Base-by-base conservation (phyloP, 2,113 vertebrate genomes). In the Gavialis gangeticus region DNA sequence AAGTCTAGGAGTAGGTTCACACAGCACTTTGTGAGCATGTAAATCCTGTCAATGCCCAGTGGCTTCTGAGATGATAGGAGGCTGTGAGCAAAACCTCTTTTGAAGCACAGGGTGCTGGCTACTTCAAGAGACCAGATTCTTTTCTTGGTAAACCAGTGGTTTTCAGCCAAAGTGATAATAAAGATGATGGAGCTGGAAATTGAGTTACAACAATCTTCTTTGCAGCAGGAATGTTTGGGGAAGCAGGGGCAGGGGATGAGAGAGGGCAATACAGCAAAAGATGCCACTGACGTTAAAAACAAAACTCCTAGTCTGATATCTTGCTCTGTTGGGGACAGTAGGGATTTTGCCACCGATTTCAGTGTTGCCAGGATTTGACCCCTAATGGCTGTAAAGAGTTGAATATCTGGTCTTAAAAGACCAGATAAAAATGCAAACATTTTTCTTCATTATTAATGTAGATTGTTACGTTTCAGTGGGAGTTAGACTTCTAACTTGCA, bases 261-360 rank as follows among this genome's bases (percentile, higher is more conserved):
- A 46, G 46, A 34, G 46, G 46, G 46, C 46, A 46, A 46, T 46
- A 46, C 46, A 46, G 46, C 46, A 46, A n/a, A 69, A 19, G 37
- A 46, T 93, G 25, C 79, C 60, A 24, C 79, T 46, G 67, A 95
- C 94, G 90, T 94, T 84, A 85, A 82, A 81, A 79, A 37, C 69
- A 87, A 64, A 94, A 55, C 75, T 95, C n/a, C 55, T 63, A 19
- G 5, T 84, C 30, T 69, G 57, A 85, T 91, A 54, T 60, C 79
- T 86, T 79, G 30, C 59, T 79, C 87, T 75, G 10, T 66, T 2
- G 25, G 82, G 90, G 25, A 79, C 30, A 21, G 67, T 87, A 10
- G 80, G 79, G 67, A 67, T 91, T 95, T 91, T 90, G 25, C 34
- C 24, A 55, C 83, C 58, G 64, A 89, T 94, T 95, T 90, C 84